A percentile compares a stretch with the other conserved stretches of the same genome.
phyloP scores from a whole-genome alignment of 2,797 vertebrate genomes.

The Galago senegalensis region DNA sequence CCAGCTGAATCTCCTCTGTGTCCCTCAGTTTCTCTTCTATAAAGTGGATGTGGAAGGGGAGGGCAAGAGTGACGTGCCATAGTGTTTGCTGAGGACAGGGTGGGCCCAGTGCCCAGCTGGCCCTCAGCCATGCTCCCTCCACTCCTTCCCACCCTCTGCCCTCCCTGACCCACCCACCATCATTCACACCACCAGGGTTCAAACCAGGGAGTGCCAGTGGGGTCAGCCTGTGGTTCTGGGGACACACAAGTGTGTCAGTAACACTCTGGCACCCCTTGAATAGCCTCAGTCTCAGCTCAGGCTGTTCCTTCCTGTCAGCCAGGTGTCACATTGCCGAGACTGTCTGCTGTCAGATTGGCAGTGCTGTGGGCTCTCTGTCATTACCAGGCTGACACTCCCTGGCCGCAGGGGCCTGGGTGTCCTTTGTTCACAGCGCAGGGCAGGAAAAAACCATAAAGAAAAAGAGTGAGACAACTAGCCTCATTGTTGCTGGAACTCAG shows the following conservation, averaged over 20 bases:
- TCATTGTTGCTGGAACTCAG: not conserved
- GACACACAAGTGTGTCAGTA: not conserved
- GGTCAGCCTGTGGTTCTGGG: not conserved
- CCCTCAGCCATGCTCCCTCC: not conserved
- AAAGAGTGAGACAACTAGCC: not conserved
- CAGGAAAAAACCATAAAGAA: not conserved
- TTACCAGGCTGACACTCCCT: not conserved
- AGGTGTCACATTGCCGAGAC: not conserved
- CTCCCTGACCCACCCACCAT: not conserved
- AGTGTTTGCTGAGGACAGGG: not conserved
- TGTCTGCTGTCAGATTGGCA: no score
- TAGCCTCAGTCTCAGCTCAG: not conserved
- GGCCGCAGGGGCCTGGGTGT: not conserved
- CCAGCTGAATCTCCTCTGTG: no score
- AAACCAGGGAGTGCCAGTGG: not conserved
- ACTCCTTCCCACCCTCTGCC: not conserved
- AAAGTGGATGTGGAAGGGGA: not conserved
- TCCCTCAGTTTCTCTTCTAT: not conserved
- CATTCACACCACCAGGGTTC: not conserved
- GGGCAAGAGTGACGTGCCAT: accelerated
- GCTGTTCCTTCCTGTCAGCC: not conserved
- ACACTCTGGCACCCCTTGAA: not conserved
- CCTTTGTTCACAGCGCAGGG: not conserved
- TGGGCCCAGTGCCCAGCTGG: not conserved
- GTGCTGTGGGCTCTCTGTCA: not conserved